A percentile compares a stretch with the other conserved stretches of the same genome.
Evolutionary conservation across 2,113 vertebrate genomes (phyloP).

Genomic region (Camarhynchus parvulus): DNA sequence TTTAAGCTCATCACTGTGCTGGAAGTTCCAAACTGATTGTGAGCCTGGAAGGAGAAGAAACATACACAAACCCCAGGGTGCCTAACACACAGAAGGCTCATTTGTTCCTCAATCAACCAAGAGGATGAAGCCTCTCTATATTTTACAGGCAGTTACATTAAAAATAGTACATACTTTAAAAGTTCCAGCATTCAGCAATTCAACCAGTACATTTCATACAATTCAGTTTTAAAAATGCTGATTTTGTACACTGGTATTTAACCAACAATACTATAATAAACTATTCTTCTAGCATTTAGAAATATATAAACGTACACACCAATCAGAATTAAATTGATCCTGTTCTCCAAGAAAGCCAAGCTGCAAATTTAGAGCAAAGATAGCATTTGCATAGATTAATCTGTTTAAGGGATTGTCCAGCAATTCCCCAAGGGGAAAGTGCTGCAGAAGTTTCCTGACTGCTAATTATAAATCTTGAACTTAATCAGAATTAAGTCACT

Average conservation of each 20-base stretch:
- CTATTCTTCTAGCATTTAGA: background rate
- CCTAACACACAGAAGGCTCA: background rate
- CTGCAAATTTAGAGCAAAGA: background rate
- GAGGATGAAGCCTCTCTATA: background rate
- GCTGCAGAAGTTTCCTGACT: background rate
- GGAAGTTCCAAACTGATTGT: background rate
- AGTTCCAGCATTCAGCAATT: background rate
- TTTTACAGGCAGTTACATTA: background rate
- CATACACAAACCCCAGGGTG: background rate
- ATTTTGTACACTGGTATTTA: background rate
- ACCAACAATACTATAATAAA: background rate
- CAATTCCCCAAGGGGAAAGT: background rate
- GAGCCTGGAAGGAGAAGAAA: background rate
- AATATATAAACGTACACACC: background rate
- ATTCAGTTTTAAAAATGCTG: background rate
- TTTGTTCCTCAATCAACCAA: background rate
- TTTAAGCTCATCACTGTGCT: background rate
- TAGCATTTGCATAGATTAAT: background rate
- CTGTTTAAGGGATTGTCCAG: background rate
- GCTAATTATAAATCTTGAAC: background rate
- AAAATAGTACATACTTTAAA: background rate
- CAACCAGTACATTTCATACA: background rate
- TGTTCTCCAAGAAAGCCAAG: background rate
- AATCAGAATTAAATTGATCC: background rate
- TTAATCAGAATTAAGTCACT: slow-evolving; percentile 14